Conservation (phyloP, 2,113 vertebrate species). For the Macquaria australasica region DNA sequence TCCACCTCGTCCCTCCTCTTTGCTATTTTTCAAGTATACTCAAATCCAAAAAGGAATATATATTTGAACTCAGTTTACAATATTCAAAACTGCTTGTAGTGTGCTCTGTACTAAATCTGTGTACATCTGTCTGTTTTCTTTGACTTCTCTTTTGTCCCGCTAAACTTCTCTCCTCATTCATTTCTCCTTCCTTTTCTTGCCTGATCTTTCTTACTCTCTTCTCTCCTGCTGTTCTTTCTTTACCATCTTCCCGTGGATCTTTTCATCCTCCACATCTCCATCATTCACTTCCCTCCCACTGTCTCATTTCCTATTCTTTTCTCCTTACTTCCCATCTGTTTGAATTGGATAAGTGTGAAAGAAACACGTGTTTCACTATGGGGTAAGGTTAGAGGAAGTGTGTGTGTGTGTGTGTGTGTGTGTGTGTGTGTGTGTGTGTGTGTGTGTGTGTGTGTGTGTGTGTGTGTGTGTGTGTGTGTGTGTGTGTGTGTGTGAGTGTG, state of each 20-base stretch:
- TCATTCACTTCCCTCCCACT: slow-evolving; percentile 40
- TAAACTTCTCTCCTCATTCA: slow-evolving; percentile 14
- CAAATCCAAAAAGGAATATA: neutral
- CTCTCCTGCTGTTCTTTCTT: slow-evolving; percentile 44
- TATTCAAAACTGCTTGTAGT: neutral
- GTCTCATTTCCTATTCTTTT: slow-evolving; percentile 53
- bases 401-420: slow-evolving; percentile 24
- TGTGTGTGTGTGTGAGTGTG: slow-evolving; percentile 10
- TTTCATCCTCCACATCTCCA: slow-evolving; percentile 48
- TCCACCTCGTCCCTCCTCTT: slow-evolving; percentile 1
- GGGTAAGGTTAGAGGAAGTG: slow-evolving; percentile 24
- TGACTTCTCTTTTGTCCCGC: slow-evolving; percentile 1
- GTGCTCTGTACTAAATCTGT: neutral
- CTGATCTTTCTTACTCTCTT: neutral
- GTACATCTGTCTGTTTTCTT: slow-evolving; percentile 13
- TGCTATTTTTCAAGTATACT: neutral
- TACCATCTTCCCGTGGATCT: slow-evolving; percentile 27
- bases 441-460: slow-evolving; percentile 9
- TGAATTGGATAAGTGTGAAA: slow-evolving; percentile 50
- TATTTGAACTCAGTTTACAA: neutral
- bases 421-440: slow-evolving; percentile 25
- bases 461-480: slow-evolving; percentile 30
- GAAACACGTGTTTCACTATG: slow-evolving; percentile 57
- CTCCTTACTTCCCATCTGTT: slow-evolving; percentile 55
- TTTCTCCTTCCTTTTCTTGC: slow-evolving; percentile 14